phyloP scores from a whole-genome alignment of 1,140 invertebrate species.

The Drosophila sturtevanti region DNA sequence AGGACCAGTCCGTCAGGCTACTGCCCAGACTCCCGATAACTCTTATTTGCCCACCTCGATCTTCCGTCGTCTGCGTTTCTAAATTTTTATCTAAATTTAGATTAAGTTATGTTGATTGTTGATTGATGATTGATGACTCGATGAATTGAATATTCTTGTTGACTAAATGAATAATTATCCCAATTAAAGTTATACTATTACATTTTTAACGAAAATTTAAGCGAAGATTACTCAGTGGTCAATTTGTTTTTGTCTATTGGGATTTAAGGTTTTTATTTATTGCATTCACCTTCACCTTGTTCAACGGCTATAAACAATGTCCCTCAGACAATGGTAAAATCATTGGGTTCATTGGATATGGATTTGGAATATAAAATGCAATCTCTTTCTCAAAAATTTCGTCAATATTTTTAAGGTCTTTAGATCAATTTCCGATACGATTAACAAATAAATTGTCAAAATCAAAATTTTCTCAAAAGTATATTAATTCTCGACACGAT shows the following conservation, averaged over 20 bases:
- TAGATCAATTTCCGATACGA: background rate
- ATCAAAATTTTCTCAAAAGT: background rate
- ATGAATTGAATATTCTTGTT: constrained; percentile 33
- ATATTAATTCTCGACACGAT: constrained; percentile 50
- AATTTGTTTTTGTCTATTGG: constrained; percentile 13
- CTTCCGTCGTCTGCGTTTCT: constrained; percentile 70
- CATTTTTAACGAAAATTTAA: constrained; percentile 40
- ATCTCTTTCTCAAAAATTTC: background rate
- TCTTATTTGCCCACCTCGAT: constrained; percentile 70
- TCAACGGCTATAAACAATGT: constrained; percentile 30
- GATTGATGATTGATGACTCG: constrained; percentile 68
- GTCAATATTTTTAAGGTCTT: background rate
- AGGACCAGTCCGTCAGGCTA: constrained; percentile 48
- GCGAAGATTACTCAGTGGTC: constrained; percentile 6
- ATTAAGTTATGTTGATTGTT: constrained; percentile 65
- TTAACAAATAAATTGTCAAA: constrained; percentile 6
- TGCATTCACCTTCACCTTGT: constrained; percentile 11
- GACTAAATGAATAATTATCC: constrained; percentile 35
- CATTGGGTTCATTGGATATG: background rate
- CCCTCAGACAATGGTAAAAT: constrained; percentile 31
- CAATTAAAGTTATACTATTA: constrained; percentile 52
- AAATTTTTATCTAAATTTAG: constrained; percentile 19
- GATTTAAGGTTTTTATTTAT: constrained; percentile 44
- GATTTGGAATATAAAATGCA: background rate
- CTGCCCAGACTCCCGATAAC: constrained; percentile 58